Base-by-base conservation (phyloP, 2,888 invertebrate species). In the Tetropium fuscum region DNA sequence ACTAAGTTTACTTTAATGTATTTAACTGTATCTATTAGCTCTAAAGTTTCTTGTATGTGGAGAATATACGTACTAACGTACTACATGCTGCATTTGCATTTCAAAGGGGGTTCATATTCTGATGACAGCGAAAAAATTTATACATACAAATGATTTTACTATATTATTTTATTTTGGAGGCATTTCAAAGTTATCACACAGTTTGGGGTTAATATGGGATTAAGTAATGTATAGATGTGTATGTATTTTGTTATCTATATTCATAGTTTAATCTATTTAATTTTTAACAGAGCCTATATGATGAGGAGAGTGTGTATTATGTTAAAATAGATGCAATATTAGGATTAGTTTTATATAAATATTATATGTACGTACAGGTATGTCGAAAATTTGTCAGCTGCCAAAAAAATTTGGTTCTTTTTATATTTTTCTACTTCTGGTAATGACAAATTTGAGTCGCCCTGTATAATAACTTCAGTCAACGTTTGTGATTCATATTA, bases 1-100 rank as follows among this genome's bases (percentile, higher is more conserved):
- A 92, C 79, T 87, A 76, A 63, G 7, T 7, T 32, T 16, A 10
- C 11, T 4, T 19, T 40, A 19, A 19, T 11, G 16, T 38, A 51
- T 16, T 16, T 19, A 11, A 18, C 6, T 47, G 10, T 32, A 47
- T 11, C 13, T 10, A 7, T 45, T 16, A 30, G 10, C 15, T 10
- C 10, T 30, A 45, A 30, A 30, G 15, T 25, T 18, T 7, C 15
- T 13, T 34, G 11, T 34, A 34, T 3, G 11, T 5, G 34, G 34
- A 34, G 34, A 34, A 34, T 13, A 34, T 34, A 15, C 32, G n/a
- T n/a, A n/a, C n/a, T n/a, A n/a, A n/a, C n/a, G n/a, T n/a, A n/a
- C n/a, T n/a, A n/a, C n/a, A n/a, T n/a, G n/a, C n/a, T n/a, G n/a
- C n/a, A n/a, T n/a, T n/a, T n/a, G n/a, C n/a, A n/a, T n/a, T n/a